These are phyloP conservation scores for Zaprionus tsacasi DNA, from an alignment of 1,140 invertebrate genomes.

Conservation along the genomic window DNA sequence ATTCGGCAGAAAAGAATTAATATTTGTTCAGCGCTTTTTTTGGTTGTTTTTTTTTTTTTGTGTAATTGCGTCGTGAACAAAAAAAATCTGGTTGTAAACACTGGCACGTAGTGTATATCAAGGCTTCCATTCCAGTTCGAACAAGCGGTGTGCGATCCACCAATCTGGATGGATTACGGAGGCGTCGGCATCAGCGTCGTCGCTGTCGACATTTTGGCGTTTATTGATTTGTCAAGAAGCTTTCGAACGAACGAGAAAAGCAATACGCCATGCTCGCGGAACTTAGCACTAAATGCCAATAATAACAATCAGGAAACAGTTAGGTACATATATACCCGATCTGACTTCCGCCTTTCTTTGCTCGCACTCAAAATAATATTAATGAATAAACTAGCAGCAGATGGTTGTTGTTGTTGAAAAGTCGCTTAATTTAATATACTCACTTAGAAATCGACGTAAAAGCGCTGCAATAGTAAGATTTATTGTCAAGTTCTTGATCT, in stretches of 20 bases:
- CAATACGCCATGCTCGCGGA: conserved; percentile 41
- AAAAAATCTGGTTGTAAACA: conserved; percentile 39
- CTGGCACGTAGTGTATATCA: conserved; percentile 35
- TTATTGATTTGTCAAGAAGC: conserved; percentile 78
- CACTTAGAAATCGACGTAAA: conserved; percentile 51
- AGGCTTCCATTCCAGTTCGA: conserved; percentile 5
- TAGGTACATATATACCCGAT: background rate
- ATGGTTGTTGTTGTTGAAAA: background rate
- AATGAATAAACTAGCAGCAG: conserved; percentile 19
- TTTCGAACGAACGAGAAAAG: conserved; percentile 35
- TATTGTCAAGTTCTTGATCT: conserved; percentile 37
- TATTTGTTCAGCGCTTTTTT: conserved; percentile 25
- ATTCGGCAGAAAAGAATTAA: conserved; percentile 56
- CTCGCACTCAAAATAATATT: background rate
- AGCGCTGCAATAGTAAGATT: conserved; percentile 43
- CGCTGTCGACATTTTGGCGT: conserved; percentile 38
- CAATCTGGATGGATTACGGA: conserved; percentile 21
- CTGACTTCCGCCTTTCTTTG: conserved; percentile 68
- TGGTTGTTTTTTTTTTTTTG: conserved; percentile 33
- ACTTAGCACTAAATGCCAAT: conserved; percentile 35
- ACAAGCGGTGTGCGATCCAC: no score
- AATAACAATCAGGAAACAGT: conserved; percentile 63
- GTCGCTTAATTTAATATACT: conserved; percentile 39
- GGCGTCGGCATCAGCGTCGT: conserved; percentile 9
- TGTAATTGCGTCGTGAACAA: conserved; percentile 49